A percentile compares a stretch with the other conserved stretches of the same genome.
Evolutionary conservation across 2,888 invertebrate genomes (phyloP).

Genomic region (Empis livida): DNA sequence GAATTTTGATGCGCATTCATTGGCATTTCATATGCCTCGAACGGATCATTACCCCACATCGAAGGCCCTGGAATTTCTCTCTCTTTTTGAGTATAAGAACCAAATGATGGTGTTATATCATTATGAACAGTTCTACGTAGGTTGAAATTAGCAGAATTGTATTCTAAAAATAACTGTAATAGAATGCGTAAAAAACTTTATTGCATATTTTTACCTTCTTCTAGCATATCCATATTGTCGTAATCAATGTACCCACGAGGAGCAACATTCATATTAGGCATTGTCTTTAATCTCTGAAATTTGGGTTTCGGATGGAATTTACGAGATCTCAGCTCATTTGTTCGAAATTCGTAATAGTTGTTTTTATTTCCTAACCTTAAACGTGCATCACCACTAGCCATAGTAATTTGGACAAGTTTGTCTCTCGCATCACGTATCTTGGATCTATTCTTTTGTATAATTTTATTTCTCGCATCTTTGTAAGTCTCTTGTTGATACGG

Average conservation of each 20-base stretch:
- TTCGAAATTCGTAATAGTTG: background rate
- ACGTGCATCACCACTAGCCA: slow-evolving; percentile 59
- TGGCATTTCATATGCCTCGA: slow-evolving; percentile 30
- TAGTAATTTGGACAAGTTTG: slow-evolving; percentile 61
- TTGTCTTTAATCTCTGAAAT: slow-evolving; percentile 5
- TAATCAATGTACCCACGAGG: slow-evolving; percentile 33
- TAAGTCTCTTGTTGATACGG: no score
- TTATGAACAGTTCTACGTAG: slow-evolving; percentile 27
- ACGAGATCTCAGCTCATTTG: background rate
- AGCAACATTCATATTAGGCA: slow-evolving; percentile 19
- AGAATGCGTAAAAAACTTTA: no score
- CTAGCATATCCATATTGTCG: slow-evolving; percentile 32
- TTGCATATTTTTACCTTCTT: slow-evolving; percentile 24
- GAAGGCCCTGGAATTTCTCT: slow-evolving; percentile 1
- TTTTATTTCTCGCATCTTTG: slow-evolving; percentile 63
- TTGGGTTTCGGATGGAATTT: background rate
- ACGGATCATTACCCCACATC: slow-evolving; percentile 23
- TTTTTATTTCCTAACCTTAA: slow-evolving; percentile 20
- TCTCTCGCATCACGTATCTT: slow-evolving; percentile 70
- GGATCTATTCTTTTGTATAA: slow-evolving; percentile 62
- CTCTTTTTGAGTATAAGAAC: slow-evolving; percentile 3
- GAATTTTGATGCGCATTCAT: background rate
- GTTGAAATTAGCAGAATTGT: slow-evolving; percentile 18
- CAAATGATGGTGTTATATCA: slow-evolving; percentile 16
- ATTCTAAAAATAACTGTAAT: slow-evolving; percentile 11